Evolutionary conservation across 2,888 invertebrate genomes (phyloP).

Genomic region (Beris morrisii): DNA sequence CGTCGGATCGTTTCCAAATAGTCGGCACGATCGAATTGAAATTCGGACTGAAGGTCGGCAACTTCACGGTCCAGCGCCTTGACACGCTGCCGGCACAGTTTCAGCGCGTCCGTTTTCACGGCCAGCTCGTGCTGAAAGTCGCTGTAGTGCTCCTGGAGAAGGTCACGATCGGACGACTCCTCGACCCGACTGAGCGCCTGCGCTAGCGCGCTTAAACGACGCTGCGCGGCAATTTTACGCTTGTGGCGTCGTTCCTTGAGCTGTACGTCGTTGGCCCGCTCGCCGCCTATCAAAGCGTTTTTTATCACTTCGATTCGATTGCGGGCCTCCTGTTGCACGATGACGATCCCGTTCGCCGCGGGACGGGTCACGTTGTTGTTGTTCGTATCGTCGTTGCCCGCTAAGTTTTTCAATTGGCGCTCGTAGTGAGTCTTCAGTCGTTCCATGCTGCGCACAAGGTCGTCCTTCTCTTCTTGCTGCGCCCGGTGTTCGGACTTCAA

Average conservation of each 20-base stretch:
- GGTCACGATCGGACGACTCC: constrained; percentile 68
- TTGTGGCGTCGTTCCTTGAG: constrained; percentile 68
- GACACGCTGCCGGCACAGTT: constrained; percentile 67
- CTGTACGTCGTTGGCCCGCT: constrained; percentile 71
- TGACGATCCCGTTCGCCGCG: constrained; percentile 4
- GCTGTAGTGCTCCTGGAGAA: constrained; percentile 73
- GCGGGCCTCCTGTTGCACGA: constrained; percentile 46
- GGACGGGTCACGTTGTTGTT: constrained; percentile 17
- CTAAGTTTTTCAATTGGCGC: constrained; percentile 42
- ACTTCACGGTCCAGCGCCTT: constrained; percentile 72
- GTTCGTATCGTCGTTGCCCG: constrained; percentile 12
- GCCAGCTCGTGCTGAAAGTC: constrained; percentile 78
- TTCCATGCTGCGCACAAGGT: constrained; percentile 44
- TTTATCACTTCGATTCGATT: constrained; percentile 65
- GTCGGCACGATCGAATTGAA: constrained; percentile 78
- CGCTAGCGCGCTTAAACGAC: constrained; percentile 62
- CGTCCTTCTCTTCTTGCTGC: constrained; percentile 46
- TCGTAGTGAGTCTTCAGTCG: constrained; percentile 44
- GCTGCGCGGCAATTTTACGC: constrained; percentile 71
- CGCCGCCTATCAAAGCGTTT: constrained; percentile 78
- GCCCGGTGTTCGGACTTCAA: constrained; percentile 48
- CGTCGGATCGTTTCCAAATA: constrained; percentile 79
- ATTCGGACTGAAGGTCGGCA: constrained; percentile 76
- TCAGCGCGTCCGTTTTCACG: constrained; percentile 67
- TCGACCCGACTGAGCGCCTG: constrained; percentile 64